Evolutionary conservation across 2,888 invertebrate genomes (phyloP), one percentile per base, ranked within the genome.

Genomic region (Xestoiulus laeticollis): DNA sequence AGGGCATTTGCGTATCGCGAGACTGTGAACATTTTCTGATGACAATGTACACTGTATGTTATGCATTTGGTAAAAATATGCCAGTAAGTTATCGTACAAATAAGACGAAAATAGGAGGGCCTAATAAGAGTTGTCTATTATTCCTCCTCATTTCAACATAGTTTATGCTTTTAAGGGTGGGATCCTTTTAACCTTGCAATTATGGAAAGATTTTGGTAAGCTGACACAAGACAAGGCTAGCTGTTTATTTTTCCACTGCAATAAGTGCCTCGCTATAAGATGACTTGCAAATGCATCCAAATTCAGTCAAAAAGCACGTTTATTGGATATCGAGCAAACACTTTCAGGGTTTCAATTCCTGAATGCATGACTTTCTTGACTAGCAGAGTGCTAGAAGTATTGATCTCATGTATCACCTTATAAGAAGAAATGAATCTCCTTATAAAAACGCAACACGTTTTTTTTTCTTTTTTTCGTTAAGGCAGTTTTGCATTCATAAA

Each of bases 251-350:
- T 68, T 59, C 26, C 26, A 10, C 68, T 8, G 22, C 68, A 26
- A 68, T 68, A 68, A 68, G 68, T n/a, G 68, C 68, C 68, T 22
- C 4, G 68, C 22, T 8, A 68, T 68, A 68, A 22, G 26, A 6
- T 26, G 68, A 68, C 22, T 68, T 22, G 68, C 68, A 68, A 68
- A 68, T 68, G 68, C 22, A 68, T 68, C 26, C 68, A 26, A 68
- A 68, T 68, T 68, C 26, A 68, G 68, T 26, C 68, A 68, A 68
- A 68, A 68, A 26, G 22, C 68, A 68, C 68, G 68, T 68, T 68
- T 68, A 22, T 8, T 68, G 68, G 68, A 68, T 68, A 68, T 68
- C 68, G 68, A 68, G 68, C 68, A 68, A 68, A 68, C 68, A 68
- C 68, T 68, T 22, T 59, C 59, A 68, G 68, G 68, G 68, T 68